Percentiles rank a stretch among this genome's conserved stretches.
phyloP scores from a whole-genome alignment of 2,888 invertebrate species.

The Pammene fasciana region DNA sequence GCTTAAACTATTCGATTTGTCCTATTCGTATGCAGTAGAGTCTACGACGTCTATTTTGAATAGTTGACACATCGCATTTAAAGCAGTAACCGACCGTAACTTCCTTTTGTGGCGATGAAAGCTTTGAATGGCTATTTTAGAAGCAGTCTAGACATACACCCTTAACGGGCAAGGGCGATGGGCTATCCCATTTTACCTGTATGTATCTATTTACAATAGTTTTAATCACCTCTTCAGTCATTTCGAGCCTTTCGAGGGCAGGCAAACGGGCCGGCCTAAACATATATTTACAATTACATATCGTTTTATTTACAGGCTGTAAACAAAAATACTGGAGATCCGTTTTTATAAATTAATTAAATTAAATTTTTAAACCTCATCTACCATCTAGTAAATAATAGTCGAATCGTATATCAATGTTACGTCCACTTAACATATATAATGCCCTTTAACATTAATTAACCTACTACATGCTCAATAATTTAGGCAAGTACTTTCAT shows the following conservation, averaged over 20 bases:
- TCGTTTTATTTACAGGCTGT: not conserved
- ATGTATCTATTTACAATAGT: slow-evolving; percentile 5
- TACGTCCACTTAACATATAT: too few relatives aligned
- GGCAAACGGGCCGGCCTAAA: not conserved
- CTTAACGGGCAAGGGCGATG: not conserved
- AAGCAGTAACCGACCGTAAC: slow-evolving; percentile 47
- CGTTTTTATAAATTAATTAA: too few relatives aligned
- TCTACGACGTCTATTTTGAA: slow-evolving; percentile 50
- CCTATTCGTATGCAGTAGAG: slow-evolving; percentile 28
- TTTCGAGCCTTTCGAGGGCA: not conserved
- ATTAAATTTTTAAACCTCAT: too few relatives aligned
- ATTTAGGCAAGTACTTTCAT: too few relatives aligned
- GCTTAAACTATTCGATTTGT: slow-evolving; percentile 22
- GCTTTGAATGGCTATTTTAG: slow-evolving; percentile 36
- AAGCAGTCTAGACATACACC: slow-evolving; percentile 20
- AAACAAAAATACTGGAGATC: too few relatives aligned
- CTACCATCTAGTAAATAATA: too few relatives aligned
- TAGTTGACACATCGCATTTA: slow-evolving; percentile 60
- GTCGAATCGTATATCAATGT: too few relatives aligned
- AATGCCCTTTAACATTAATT: too few relatives aligned
- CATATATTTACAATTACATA: too few relatives aligned
- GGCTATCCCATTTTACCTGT: slow-evolving; percentile 9
- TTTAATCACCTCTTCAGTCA: not conserved
- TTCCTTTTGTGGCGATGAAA: slow-evolving; percentile 46
- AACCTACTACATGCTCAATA: too few relatives aligned